phyloP scores from a whole-genome alignment of 2,888 invertebrate species.

The Ephialtes manifestator region DNA sequence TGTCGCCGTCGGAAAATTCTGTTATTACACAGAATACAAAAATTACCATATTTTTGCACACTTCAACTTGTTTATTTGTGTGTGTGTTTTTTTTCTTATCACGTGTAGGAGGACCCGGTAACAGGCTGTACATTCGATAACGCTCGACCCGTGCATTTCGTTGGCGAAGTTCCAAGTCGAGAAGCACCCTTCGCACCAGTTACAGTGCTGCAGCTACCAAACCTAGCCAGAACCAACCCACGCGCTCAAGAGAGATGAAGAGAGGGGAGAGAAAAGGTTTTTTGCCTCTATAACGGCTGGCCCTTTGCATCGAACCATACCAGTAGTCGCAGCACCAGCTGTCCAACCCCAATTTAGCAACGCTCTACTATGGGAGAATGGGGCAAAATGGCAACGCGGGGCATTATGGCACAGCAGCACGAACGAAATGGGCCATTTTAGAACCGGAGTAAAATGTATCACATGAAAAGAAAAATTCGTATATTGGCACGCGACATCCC shows the following conservation, averaged over 20 bases:
- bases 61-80: conserved; percentile 24
- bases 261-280: conserved; percentile 3
- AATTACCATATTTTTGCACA: neutral
- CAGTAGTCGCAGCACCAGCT: conserved; percentile 12
- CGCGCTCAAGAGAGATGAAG: conserved; percentile 1
- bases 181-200: conserved; percentile 50
- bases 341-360: conserved; percentile 42
- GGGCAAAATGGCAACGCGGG: too few species aligned
- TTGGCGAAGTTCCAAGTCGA: conserved; percentile 62
- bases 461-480: too few species aligned
- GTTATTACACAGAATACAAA: too few species aligned
- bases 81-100: conserved; percentile 30
- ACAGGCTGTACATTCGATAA: conserved; percentile 6
- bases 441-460: too few species aligned
- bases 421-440: too few species aligned
- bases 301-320: neutral
- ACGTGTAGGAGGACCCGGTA: conserved; percentile 15
- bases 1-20: too few species aligned
- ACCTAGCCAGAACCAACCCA: conserved; percentile 28
- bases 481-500: too few species aligned
- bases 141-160: conserved; percentile 45
- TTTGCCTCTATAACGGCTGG: conserved; percentile 1
- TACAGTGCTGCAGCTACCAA: conserved; percentile 28
- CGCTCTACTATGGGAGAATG: conserved; percentile 9
- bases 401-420: too few species aligned